phyloP scores from a whole-genome alignment of 2,113 vertebrate genomes.

The Malurus elegans region DNA sequence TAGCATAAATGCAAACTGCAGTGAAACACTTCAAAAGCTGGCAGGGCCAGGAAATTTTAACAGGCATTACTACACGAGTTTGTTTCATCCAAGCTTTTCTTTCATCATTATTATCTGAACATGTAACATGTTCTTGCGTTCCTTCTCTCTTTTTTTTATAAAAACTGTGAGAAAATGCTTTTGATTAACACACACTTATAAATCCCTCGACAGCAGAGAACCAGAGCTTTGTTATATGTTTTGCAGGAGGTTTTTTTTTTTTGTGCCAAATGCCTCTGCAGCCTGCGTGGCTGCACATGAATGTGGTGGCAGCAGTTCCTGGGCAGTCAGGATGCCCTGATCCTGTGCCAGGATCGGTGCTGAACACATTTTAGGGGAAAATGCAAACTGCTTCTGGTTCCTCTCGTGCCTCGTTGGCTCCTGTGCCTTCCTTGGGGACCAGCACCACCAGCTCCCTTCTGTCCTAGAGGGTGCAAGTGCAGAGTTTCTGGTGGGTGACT shows the following conservation, averaged over 20 bases:
- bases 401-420: accelerated
- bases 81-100: neutral
- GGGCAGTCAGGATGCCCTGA: neutral
- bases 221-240: neutral
- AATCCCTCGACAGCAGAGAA: neutral
- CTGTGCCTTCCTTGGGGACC: neutral
- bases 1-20: neutral
- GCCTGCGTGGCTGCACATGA: neutral
- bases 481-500: neutral
- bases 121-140: neutral
- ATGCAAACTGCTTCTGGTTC: neutral
- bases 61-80: neutral
- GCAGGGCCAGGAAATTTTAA: neutral
- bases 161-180: neutral
- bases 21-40: neutral
- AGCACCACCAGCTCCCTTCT: neutral
- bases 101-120: neutral
- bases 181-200: neutral
- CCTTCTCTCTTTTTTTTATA: neutral
- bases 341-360: neutral
- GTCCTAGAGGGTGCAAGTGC: accelerated
- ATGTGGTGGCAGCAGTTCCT: neutral
- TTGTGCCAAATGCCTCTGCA: neutral
- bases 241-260: neutral
- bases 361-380: neutral